These are phyloP conservation scores for Odontamblyopus rebecca DNA, from an alignment of 2,797 vertebrate species.

Conservation along the genomic window DNA sequence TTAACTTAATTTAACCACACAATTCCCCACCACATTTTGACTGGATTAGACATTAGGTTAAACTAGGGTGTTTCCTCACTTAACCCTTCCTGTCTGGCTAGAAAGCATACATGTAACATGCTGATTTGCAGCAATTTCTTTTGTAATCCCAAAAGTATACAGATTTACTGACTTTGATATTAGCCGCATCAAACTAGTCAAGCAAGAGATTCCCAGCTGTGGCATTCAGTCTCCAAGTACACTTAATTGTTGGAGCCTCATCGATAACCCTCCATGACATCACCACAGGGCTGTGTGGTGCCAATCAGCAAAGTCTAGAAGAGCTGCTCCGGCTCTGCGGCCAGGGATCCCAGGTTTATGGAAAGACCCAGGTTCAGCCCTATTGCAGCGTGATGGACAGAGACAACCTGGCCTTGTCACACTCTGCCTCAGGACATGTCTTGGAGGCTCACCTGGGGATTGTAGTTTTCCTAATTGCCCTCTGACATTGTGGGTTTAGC, in stretches of 20 bases:
- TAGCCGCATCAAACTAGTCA: conserved; percentile 11
- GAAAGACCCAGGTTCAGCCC: conserved; percentile 58
- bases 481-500: conserved; percentile 56
- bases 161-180: conserved; percentile 11
- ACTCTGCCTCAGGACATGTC: conserved; percentile 65
- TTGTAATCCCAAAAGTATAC: conserved; percentile 5
- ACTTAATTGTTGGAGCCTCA: background rate
- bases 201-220: background rate
- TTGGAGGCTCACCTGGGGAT: conserved; percentile 68
- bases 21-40: conserved; percentile 36
- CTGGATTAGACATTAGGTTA: conserved; percentile 45
- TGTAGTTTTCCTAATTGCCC: conserved; percentile 74
- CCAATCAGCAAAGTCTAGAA: conserved; percentile 67
- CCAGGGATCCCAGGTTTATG: conserved; percentile 59
- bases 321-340: conserved; percentile 59
- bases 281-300: conserved; percentile 59
- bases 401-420: conserved; percentile 70
- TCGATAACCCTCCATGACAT: conserved; percentile 41
- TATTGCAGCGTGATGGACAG: conserved; percentile 65
- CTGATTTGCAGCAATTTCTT: conserved; percentile 17
- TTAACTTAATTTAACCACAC: conserved; percentile 43
- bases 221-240: background rate
- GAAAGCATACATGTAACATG: conserved; percentile 18
- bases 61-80: conserved; percentile 36
- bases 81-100: conserved; percentile 40